Base-by-base conservation (phyloP, 2,888 invertebrate species). In the Glaucopsyche alexis region DNA sequence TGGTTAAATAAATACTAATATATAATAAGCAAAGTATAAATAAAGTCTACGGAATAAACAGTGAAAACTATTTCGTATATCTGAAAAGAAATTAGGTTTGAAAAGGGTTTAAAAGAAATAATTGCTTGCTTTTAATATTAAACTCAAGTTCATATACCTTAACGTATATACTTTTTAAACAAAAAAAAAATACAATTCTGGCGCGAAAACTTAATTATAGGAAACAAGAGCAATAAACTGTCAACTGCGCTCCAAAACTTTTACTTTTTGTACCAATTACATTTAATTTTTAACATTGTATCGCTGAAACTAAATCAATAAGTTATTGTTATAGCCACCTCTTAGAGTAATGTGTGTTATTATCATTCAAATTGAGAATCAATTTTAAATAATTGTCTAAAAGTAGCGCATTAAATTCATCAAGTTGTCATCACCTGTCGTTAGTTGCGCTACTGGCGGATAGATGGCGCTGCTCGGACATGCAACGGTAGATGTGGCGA, bases 391-490 rank as follows among this genome's bases (percentile, higher is more conserved):
- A 67, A 69, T 66, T 40, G 69, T 49, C 69, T 69, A 49, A 47
- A 69, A 49, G 69, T 69, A 69, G 47, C 69, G 47, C 49, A 69
- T 49, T 69, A 69, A 14, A 72, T 50, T 66, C 50, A 72, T 50
- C 19, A 66, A 11, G 47, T 40, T 40, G 42, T 65, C 69, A 49
- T 19, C 13, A 72, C 65, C 40, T 72, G 42, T 14, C 11, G 19
- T 45, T 71, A 75, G 73, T 76, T 64, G 52, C 9, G 74, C 77
- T 76, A 77, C 74, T 77, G 67, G 42, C 6, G 66, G 38, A 73
- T 70, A 77, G 77, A 77, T 77, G 76, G 75, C 77, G 76, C 16
- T 73, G 66, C 66, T 1, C 49, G 74, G 40, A 14, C 71, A 65
- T 52, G n/a, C 49, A 64, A 29, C 38, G 40, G 19, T 16, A 49